Evolutionary conservation across 2,797 vertebrate genomes (phyloP).

Genomic region (Botia almorhae): DNA sequence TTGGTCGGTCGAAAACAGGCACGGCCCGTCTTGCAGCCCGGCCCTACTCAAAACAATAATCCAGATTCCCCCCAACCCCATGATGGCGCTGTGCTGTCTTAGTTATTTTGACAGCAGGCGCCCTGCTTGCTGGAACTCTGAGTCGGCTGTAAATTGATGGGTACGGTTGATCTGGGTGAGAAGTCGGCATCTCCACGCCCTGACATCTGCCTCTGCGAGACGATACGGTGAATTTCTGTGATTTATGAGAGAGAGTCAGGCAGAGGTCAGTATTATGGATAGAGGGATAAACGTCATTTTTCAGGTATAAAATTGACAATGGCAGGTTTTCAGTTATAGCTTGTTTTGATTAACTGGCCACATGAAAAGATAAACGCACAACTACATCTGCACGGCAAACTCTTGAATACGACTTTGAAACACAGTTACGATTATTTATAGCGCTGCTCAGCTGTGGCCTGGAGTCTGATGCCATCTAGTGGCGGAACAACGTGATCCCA

Average conservation of each 20-base stretch:
- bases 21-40: neutral
- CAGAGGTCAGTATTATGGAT: neutral
- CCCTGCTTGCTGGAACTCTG: constrained; percentile 76
- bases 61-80: constrained; percentile 60
- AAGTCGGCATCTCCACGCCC: constrained; percentile 80
- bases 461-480: constrained; percentile 77
- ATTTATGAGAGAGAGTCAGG: neutral
- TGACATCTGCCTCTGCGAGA: constrained; percentile 87
- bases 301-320: neutral
- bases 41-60: constrained; percentile 55
- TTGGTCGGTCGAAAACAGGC: constrained; percentile 2
- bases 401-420: constrained; percentile 37
- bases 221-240: constrained; percentile 87
- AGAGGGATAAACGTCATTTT: neutral
- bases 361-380: neutral
- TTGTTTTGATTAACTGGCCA: neutral
- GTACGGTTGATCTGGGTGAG: constrained; percentile 75
- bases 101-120: constrained; percentile 86
- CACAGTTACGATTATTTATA: constrained; percentile 30
- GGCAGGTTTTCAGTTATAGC: neutral
- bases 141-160: constrained; percentile 86
- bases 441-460: constrained; percentile 41
- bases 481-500: constrained; percentile 47
- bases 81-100: constrained; percentile 65
- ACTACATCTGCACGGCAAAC: constrained; percentile 35